These are phyloP conservation scores for Sebastolobus altivelis DNA, from an alignment of 2,797 vertebrate genomes.

Conservation along the genomic window DNA sequence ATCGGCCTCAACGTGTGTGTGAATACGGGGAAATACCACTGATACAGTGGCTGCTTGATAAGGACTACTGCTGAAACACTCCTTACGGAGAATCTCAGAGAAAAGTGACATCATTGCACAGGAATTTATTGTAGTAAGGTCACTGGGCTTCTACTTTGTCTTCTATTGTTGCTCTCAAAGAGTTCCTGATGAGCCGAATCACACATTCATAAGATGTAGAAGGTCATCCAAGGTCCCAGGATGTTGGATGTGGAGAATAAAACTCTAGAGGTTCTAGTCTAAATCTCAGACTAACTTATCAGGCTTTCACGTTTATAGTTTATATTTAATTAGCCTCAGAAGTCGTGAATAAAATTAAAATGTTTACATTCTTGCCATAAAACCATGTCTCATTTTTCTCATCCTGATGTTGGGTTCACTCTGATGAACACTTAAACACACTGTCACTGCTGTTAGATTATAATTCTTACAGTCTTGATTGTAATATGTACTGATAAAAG, in stretches of 20 bases:
- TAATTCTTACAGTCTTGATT: too few species aligned
- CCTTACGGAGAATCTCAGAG: constrained; percentile 38
- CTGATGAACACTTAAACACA: too few species aligned
- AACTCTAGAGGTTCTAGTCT: background rate
- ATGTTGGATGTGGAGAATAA: too few species aligned
- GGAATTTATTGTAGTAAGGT: constrained; percentile 61
- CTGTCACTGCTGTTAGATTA: too few species aligned
- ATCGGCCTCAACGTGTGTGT: constrained; percentile 8
- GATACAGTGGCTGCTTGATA: constrained; percentile 11
- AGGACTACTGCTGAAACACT: background rate
- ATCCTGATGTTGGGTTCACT: too few species aligned
- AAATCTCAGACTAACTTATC: background rate
- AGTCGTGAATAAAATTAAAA: background rate
- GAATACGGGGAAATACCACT: constrained; percentile 8
- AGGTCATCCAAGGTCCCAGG: background rate
- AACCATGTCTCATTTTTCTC: background rate
- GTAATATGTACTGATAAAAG: too few species aligned
- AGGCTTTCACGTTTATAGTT: background rate
- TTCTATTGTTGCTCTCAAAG: constrained; percentile 29
- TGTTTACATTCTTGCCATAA: background rate
- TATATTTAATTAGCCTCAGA: background rate
- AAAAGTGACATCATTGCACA: constrained; percentile 60
- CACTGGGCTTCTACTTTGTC: constrained; percentile 20
- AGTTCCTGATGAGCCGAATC: constrained; percentile 5
- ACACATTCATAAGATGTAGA: background rate